These are phyloP conservation scores for Eristalis arbustorum DNA, from an alignment of 2,888 invertebrate species.

Conservation along the genomic window DNA sequence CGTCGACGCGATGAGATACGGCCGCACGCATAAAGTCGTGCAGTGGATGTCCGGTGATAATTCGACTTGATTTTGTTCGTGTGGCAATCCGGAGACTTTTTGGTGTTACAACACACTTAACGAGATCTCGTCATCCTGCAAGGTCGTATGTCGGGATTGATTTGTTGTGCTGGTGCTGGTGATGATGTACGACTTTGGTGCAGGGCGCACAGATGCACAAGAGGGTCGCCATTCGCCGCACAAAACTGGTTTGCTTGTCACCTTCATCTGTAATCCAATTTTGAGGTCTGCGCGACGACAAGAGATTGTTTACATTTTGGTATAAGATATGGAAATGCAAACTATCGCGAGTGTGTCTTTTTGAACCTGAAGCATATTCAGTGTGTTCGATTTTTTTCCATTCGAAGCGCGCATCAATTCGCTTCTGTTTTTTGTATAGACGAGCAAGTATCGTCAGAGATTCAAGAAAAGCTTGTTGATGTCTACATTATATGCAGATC, in stretches of 20 bases:
- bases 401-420: too few species aligned
- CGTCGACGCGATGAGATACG: not conserved
- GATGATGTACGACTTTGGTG: not conserved
- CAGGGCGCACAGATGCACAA: not conserved
- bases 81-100: conserved; percentile 4
- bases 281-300: not conserved
- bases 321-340: too few species aligned
- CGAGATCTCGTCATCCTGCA: conserved; percentile 24
- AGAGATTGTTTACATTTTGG: not conserved
- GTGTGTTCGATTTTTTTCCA: too few species aligned
- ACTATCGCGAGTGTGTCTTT: too few species aligned
- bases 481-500: too few species aligned
- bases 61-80: conserved; percentile 5
- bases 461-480: too few species aligned
- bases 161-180: not conserved
- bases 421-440: too few species aligned
- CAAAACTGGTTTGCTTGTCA: not conserved
- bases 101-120: conserved; percentile 35
- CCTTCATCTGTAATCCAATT: not conserved
- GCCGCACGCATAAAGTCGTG: conserved; percentile 22
- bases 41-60: conserved; percentile 25
- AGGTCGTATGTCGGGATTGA: conserved; percentile 21
- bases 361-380: too few species aligned
- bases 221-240: not conserved
- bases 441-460: too few species aligned